Evolutionary conservation across 2,797 vertebrate species (phyloP).

Genomic region (Balearica regulorum): DNA sequence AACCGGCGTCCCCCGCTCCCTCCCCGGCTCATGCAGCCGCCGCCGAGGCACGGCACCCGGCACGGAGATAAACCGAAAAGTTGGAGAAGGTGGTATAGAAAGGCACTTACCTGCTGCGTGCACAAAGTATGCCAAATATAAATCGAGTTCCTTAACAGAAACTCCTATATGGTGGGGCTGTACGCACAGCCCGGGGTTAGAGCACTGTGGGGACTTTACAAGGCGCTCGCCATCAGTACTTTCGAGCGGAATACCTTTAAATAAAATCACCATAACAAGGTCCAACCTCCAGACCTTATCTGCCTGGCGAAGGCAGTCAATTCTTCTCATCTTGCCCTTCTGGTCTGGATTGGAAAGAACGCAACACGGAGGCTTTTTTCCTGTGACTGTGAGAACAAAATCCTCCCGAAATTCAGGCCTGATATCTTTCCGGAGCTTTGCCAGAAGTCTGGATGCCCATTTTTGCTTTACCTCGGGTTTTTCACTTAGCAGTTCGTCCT

Average conservation of each 20-base stretch:
- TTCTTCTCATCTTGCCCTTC: constrained; percentile 99
- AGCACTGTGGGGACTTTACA: constrained; percentile 97
- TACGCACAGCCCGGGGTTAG: constrained; percentile 94
- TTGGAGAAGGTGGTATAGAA: constrained; percentile 54
- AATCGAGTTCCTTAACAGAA: constrained; percentile 98
- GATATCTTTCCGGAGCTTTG: constrained; percentile 98
- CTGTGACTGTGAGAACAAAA: constrained; percentile 97
- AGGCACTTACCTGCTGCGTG: constrained; percentile 90
- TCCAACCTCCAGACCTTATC: constrained; percentile 99
- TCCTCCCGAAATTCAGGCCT: constrained; percentile 98
- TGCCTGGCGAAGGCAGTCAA: constrained; percentile 98
- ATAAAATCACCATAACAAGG: constrained; percentile 99
- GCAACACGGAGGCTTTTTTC: constrained; percentile 96
- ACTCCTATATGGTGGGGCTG: constrained; percentile 99
- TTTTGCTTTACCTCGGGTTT: constrained; percentile 99
- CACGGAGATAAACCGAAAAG: constrained; percentile 13
- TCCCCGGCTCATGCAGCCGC: constrained; percentile 1
- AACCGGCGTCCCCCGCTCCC: neutral
- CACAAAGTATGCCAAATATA: constrained; percentile 99
- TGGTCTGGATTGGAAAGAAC: constrained; percentile 99
- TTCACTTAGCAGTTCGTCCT: constrained; percentile 96
- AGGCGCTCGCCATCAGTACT: constrained; percentile 98
- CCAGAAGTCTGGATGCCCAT: constrained; percentile 97
- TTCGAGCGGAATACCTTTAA: constrained; percentile 99
- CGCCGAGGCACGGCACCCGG: neutral